A percentile compares a stretch with the other conserved stretches of the same genome.
Evolutionary conservation across 2,888 invertebrate species (phyloP).

Genomic region (Polylopha cassiicola): DNA sequence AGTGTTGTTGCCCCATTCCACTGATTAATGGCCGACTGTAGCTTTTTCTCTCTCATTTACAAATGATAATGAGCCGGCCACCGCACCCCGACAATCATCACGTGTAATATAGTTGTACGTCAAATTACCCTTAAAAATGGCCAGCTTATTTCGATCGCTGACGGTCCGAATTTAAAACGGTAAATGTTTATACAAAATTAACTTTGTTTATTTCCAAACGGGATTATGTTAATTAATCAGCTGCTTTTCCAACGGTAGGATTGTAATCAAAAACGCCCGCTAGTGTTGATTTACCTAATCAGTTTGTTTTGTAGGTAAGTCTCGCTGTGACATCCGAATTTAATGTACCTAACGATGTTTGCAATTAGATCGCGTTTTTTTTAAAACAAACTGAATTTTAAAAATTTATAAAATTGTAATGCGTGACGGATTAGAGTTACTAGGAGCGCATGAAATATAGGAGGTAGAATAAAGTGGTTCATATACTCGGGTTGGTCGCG

Average conservation of each 20-base stretch:
- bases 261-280: constrained; percentile 51
- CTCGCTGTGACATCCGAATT: constrained; percentile 29
- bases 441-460: constrained; percentile 30
- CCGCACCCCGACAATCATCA: constrained; percentile 65
- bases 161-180: constrained; percentile 38
- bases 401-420: constrained; percentile 18
- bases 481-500: constrained; percentile 44
- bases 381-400: constrained; percentile 1
- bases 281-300: constrained; percentile 60
- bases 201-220: constrained; percentile 52
- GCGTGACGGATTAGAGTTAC: constrained; percentile 31
- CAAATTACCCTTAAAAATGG: constrained; percentile 49
- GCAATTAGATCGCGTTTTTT: constrained; percentile 9
- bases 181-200: constrained; percentile 49
- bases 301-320: constrained; percentile 51
- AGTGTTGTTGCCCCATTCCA: constrained; percentile 70
- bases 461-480: constrained; percentile 47
- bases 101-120: constrained; percentile 57
- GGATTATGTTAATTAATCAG: constrained; percentile 59
- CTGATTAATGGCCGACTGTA: constrained; percentile 68
- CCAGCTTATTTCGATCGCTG: constrained; percentile 22
- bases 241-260: constrained; percentile 47
- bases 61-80: constrained; percentile 67
- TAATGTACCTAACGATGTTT: too few species aligned
- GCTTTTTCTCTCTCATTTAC: constrained; percentile 75